A percentile compares a stretch with the other conserved stretches of the same genome.
Evolutionary conservation across 1,140 invertebrate species (phyloP).

Genomic region (Tetragonula clypearis): DNA sequence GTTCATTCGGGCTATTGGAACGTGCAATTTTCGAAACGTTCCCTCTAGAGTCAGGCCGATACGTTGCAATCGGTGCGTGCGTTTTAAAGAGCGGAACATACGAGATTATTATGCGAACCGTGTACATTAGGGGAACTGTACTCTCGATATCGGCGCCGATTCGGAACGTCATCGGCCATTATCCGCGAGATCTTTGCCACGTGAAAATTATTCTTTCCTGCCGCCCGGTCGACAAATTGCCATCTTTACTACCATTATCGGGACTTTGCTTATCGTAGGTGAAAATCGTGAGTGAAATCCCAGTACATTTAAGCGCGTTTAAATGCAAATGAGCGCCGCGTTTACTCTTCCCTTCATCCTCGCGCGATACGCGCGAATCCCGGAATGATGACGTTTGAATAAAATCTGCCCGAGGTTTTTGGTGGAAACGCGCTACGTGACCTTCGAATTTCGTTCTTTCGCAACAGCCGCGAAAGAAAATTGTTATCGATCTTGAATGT

Average conservation of each 20-base stretch:
- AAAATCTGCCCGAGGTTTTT: not conserved
- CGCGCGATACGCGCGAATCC: conserved; percentile 12
- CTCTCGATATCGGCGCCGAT: conserved; percentile 12
- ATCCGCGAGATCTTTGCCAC: conserved; percentile 18
- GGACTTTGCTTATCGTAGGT: conserved; percentile 46
- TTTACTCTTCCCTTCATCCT: not conserved
- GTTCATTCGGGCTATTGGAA: not conserved
- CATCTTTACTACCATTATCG: conserved; percentile 65
- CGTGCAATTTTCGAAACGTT: conserved; percentile 51
- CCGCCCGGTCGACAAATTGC: conserved; percentile 59
- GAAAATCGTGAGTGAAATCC: conserved; percentile 65
- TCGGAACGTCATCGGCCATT: conserved; percentile 41
- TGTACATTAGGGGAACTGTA: conserved; percentile 28
- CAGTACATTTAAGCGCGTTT: conserved; percentile 59
- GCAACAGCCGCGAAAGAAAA: not conserved
- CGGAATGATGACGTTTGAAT: conserved; percentile 33
- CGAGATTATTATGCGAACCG: conserved; percentile 50
- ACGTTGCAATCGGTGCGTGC: conserved; percentile 50
- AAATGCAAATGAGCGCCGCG: conserved; percentile 63
- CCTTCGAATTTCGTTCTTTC: not conserved
- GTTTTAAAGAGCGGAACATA: conserved; percentile 48
- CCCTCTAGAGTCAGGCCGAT: conserved; percentile 22
- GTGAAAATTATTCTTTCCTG: conserved; percentile 41
- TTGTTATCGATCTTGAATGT: not conserved
- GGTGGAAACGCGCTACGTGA: not conserved